Conservation (phyloP, 2,888 invertebrate genomes). For the Melieria crassipennis region DNA sequence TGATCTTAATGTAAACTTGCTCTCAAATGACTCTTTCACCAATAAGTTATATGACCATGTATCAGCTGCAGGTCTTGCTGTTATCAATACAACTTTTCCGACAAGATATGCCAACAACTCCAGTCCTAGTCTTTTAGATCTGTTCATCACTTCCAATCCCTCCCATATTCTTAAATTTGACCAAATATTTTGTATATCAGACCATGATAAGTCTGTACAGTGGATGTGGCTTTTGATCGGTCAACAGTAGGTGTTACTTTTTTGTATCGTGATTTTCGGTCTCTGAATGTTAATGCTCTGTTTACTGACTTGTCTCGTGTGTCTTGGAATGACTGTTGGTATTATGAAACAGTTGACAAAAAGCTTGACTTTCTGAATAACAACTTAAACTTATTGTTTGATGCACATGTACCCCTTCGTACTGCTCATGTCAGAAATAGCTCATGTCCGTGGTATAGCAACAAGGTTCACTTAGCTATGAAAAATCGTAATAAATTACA, state of each 20-base stretch:
- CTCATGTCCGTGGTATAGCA: too few relatives aligned
- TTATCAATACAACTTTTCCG: slow-evolving; percentile 12
- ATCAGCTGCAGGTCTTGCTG: slow-evolving; percentile 1
- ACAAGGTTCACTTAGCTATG: too few relatives aligned
- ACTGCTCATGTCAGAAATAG: too few relatives aligned
- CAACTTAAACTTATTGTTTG: too few relatives aligned
- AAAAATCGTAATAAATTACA: too few relatives aligned
- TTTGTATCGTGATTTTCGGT: too few relatives aligned
- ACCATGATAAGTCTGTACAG: slow-evolving; percentile 18
- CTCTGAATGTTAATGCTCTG: too few relatives aligned
- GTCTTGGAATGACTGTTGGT: too few relatives aligned
- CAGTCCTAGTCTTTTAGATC: slow-evolving; percentile 13
- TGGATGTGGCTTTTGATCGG: neutral
- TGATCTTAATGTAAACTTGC: slow-evolving; percentile 29
- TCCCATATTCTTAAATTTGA: slow-evolving; percentile 12
- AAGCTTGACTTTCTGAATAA: too few relatives aligned
- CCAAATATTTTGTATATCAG: slow-evolving; percentile 13
- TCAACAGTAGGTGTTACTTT: neutral
- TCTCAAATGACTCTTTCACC: slow-evolving; percentile 1
- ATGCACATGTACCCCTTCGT: too few relatives aligned
- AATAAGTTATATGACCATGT: slow-evolving; percentile 12
- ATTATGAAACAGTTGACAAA: too few relatives aligned
- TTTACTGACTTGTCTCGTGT: too few relatives aligned
- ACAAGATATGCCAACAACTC: slow-evolving; percentile 23
- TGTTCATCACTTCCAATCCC: slow-evolving; percentile 9